A percentile compares a stretch with the other conserved stretches of the same genome.
These are phyloP conservation scores for Oceanites oceanicus DNA, from an alignment of 2,113 vertebrate species.

Conservation along the genomic window DNA sequence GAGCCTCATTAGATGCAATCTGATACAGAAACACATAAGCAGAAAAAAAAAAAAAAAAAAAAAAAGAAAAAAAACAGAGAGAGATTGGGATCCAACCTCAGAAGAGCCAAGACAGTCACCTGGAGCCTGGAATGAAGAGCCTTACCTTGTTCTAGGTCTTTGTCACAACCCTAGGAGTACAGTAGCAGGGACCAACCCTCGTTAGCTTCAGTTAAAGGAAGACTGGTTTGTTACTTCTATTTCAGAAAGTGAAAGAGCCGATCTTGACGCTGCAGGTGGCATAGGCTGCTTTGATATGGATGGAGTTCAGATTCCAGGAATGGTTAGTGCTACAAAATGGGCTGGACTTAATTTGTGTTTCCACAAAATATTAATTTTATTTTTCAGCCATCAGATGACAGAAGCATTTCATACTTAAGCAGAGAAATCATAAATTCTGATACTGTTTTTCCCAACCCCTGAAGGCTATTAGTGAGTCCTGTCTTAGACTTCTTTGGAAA, in stretches of 20 bases:
- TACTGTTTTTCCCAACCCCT: not conserved
- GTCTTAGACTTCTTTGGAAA: not conserved
- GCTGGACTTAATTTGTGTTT: not conserved
- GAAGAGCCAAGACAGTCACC: not conserved
- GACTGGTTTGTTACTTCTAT: not conserved
- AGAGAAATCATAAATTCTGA: not conserved
- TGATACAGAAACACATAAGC: not conserved
- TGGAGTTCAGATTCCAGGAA: not conserved
- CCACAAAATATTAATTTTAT: not conserved
- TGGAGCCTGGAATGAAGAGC: not conserved
- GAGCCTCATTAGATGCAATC: not conserved
- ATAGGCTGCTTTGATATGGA: not conserved
- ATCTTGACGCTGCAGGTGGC: not conserved
- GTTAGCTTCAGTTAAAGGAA: not conserved
- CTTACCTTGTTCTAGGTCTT: not conserved
- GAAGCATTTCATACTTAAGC: not conserved
- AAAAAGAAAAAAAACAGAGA: not conserved
- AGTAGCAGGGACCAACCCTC: not conserved
- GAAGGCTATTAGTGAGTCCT: not conserved
- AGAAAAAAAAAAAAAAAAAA: too few relatives aligned
- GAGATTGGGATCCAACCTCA: not conserved
- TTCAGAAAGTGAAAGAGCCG: not conserved
- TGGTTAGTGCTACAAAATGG: not conserved
- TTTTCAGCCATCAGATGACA: not conserved
- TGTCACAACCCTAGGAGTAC: not conserved